Conservation (phyloP, 2,888 invertebrate species). For the Pachycephus smyrnensis region DNA sequence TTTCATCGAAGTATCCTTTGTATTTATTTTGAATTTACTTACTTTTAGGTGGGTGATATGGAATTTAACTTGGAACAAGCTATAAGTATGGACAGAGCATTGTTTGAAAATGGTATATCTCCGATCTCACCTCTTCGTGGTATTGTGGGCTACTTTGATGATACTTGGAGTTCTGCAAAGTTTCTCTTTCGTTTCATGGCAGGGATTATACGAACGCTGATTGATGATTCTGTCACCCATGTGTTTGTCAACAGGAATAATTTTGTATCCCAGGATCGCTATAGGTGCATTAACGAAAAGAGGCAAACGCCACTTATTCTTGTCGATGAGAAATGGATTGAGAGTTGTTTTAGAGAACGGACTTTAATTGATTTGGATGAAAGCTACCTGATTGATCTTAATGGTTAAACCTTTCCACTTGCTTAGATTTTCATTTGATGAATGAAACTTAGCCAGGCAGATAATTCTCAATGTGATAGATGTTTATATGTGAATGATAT, state of each 20-base stretch:
- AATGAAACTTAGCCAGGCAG: too few species aligned
- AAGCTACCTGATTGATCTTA: neutral
- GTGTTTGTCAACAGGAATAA: slow-evolving; percentile 42
- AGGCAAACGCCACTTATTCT: neutral
- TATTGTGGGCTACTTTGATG: slow-evolving; percentile 51
- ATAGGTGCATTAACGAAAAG: neutral
- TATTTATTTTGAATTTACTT: slow-evolving; percentile 1
- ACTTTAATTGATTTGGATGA: neutral
- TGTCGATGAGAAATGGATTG: neutral
- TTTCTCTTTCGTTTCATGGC: slow-evolving; percentile 53
- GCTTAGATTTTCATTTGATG: neutral
- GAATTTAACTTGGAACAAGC: slow-evolving; percentile 14
- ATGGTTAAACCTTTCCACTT: neutral
- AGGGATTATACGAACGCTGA: slow-evolving; percentile 41
- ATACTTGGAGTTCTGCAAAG: slow-evolving; percentile 35
- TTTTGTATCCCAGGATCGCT: neutral
- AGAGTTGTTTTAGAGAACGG: neutral
- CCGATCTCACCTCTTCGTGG: slow-evolving; percentile 54
- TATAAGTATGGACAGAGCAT: slow-evolving; percentile 44
- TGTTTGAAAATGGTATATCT: slow-evolving; percentile 45
- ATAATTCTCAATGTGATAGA: too few species aligned
- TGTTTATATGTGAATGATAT: too few species aligned
- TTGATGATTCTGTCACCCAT: slow-evolving; percentile 46
- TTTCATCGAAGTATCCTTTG: neutral
- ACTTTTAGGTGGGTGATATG: slow-evolving; percentile 25